Evolutionary conservation across 2,113 vertebrate genomes (phyloP), one percentile per base, ranked within the genome.

Genomic region (Taxidea taxus): DNA sequence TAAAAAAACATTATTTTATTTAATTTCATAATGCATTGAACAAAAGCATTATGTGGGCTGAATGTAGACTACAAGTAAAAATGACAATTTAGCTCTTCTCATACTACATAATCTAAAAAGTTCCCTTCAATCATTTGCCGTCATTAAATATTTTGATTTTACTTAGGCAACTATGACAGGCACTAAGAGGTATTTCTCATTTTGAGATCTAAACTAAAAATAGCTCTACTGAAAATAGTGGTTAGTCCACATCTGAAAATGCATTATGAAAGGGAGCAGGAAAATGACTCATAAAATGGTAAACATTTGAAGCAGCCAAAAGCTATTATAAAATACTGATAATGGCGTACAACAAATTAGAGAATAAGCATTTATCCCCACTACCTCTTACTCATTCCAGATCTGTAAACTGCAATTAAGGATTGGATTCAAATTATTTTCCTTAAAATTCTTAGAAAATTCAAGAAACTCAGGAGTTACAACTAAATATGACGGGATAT

Each of bases 221-320:
- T 31, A 77, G 18, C 14, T 54, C 29, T 78, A 56, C n/a, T 84
- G 75, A 92, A 84, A 96, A 42, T 68, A 91, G 47, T 47, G 23
- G 66, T 66, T 25, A 91, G 58, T 66, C 15, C 66, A 77, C 49
- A 88, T 70, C 39, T 54, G 39, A 92, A 68, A 83, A 49, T 70
- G 70, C 37, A 51, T 29, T 77, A 68, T 31, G 68, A 97, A 42
- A 74, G 91, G 96, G 88, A 96, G 72, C 75, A 94, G 56, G 3
- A 13, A 93, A 87, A 72, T 94, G 93, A 91, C 66, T 91, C 42
- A 77, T 54, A n/a, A 77, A 94, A 93, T 31, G 66, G 84, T 82
- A 92, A 87, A 82, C 8, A 72, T 47, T 56, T n/a, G 47, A 81
- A 68, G 56, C 42, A 68, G 31, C 47, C 39, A 89, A 84, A 78